phyloP scores from a whole-genome alignment of 2,888 invertebrate species.

The Volucella inanis region DNA sequence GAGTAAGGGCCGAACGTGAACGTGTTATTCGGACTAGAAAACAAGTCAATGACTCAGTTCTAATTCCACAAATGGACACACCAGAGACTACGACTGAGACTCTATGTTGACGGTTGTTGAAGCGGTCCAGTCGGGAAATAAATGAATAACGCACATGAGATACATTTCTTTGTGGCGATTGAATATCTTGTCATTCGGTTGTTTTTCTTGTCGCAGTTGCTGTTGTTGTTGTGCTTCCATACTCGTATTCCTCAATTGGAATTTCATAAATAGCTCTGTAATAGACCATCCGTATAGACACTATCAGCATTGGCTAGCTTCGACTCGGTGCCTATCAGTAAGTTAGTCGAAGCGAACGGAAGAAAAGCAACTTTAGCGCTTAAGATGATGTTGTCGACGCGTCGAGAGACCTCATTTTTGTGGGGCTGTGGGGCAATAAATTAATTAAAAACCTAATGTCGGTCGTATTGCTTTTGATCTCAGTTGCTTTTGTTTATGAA shows the following conservation, averaged over 20 bases:
- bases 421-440: slow-evolving; percentile 59
- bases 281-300: not conserved
- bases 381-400: slow-evolving; percentile 31
- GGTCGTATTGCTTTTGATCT: slow-evolving; percentile 64
- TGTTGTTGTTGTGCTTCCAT: too few relatives aligned
- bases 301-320: slow-evolving; percentile 51
- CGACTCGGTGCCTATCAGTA: slow-evolving; percentile 41
- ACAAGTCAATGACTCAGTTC: slow-evolving; percentile 71
- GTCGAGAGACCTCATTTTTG: slow-evolving; percentile 37
- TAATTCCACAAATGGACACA: slow-evolving; percentile 9
- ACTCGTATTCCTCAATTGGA: slow-evolving; percentile 39
- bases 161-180: slow-evolving; percentile 68
- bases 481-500: slow-evolving; percentile 37
- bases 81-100: not conserved
- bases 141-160: slow-evolving; percentile 74
- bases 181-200: slow-evolving; percentile 30
- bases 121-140: slow-evolving; percentile 51
- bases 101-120: slow-evolving; percentile 10
- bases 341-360: slow-evolving; percentile 13
- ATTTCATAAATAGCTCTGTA: slow-evolving; percentile 55
- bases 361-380: slow-evolving; percentile 16
- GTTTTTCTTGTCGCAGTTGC: not conserved
- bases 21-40: slow-evolving; percentile 57
- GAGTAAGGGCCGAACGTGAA: slow-evolving; percentile 23
- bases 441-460: slow-evolving; percentile 67